Evolutionary conservation across 2,888 invertebrate genomes (phyloP), one percentile per base, ranked within the genome.

Genomic region (Andrena chrysosceles): DNA sequence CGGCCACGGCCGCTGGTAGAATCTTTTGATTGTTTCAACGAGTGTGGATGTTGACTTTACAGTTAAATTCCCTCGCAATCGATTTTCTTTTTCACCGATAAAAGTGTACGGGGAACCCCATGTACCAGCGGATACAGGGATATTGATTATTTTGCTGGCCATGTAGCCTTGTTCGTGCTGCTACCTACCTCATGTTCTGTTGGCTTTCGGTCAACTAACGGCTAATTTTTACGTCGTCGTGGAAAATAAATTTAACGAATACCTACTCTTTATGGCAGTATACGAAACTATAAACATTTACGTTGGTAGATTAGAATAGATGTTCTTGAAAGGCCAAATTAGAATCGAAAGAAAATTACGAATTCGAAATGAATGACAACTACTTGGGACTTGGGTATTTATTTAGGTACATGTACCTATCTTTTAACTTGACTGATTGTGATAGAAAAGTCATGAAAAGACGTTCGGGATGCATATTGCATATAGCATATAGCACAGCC

Each of bases 151-250:
- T n/a, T 31, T 8, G 2, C 29, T 29, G 4, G 3, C 5, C 10
- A 35, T 2, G 6, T 13, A 7, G 42, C 66, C 76, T 23, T 70
- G 76, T 80, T 60, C 3, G 79, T 75, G 79, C 75, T 80, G 77
- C 80, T 42, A 77, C 56, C 67, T 56, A 42, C 42, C 42, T 71
- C 8, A 54, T 8, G 29, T 13, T 42, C 13, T 13, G 29, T 20
- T 31, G 20, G 2, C 10, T 33, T 4, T 23, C 54, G 10, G 54
- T 4, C 54, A 23, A 23, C 23, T 4, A 7, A 8, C 10, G 26
- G 16, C 26, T 26, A 13, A 16, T 56, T 16, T 4, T 23, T 16
- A 13, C 26, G 26, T 56, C 10, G 13, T 13, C 56, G 16, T 42
- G 42, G 13, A 42, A 42, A 42, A 13, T 20, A 54, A 56, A 23